Percentiles rank a stretch among this genome's conserved stretches.
These are phyloP conservation scores for Amphibalanus amphitrite DNA, from an alignment of 1,140 invertebrate species.

Conservation along the genomic window DNA sequence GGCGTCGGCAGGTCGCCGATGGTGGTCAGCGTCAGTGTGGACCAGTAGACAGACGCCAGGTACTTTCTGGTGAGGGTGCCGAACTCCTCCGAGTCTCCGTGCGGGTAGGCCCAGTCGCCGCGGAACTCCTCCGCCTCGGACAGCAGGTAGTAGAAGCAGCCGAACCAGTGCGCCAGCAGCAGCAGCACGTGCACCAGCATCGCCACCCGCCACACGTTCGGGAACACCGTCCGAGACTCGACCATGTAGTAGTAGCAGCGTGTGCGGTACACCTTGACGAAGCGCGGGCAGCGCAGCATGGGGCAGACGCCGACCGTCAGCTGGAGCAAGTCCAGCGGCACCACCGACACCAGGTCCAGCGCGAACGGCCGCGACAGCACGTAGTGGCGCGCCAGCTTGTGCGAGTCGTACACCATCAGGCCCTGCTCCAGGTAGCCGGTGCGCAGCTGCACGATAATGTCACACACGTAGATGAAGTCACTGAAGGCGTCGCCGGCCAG, in stretches of 20 bases:
- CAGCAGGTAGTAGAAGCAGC: slow-evolving; percentile 88
- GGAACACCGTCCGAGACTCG: slow-evolving; percentile 83
- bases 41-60: slow-evolving; percentile 87
- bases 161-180: slow-evolving; percentile 91
- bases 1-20: slow-evolving; percentile 88
- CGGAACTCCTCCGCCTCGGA: slow-evolving; percentile 79
- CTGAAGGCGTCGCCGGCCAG: slow-evolving; percentile 48
- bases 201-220: slow-evolving; percentile 87
- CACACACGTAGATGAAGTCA: slow-evolving; percentile 68
- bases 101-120: slow-evolving; percentile 83
- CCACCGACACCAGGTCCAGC: slow-evolving; percentile 63
- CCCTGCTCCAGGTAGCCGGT: slow-evolving; percentile 93
- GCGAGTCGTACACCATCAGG: slow-evolving; percentile 78
- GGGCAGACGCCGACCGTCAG: slow-evolving; percentile 44
- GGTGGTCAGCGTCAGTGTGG: slow-evolving; percentile 86
- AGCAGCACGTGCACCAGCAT: slow-evolving; percentile 88
- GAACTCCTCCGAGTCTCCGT: slow-evolving; percentile 58
- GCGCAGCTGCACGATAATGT: slow-evolving; percentile 66
- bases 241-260: slow-evolving; percentile 91
- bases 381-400: slow-evolving; percentile 76
- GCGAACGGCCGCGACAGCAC: slow-evolving; percentile 64
- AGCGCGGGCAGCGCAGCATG: slow-evolving; percentile 29
- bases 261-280: slow-evolving; percentile 63
- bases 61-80: slow-evolving; percentile 77
- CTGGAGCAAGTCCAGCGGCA: slow-evolving; percentile 73